phyloP scores from a whole-genome alignment of 1,140 invertebrate species.

The Conopomorpha cramerella region DNA sequence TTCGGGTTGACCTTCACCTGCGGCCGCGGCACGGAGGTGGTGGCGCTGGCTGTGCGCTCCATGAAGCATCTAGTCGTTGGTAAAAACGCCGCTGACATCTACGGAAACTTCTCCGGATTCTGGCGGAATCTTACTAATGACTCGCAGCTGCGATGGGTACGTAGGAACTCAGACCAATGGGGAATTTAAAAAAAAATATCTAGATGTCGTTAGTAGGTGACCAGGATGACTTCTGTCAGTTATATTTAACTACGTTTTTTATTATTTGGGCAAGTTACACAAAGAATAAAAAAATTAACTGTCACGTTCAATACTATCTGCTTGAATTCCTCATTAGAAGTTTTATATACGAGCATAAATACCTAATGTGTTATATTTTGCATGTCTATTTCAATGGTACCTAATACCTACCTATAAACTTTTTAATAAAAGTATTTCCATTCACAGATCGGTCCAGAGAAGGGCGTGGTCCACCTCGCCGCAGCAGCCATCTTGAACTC shows the following conservation, averaged over 20 bases:
- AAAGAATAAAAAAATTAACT: no score
- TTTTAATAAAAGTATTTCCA: slow-evolving; percentile 3
- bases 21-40: slow-evolving; percentile 81
- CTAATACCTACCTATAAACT: background rate
- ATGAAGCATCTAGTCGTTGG: slow-evolving; percentile 72
- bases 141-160: slow-evolving; percentile 88
- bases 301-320: no score
- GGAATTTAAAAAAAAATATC: background rate
- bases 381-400: no score
- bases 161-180: no score
- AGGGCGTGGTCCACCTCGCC: slow-evolving; percentile 87
- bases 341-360: no score
- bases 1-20: slow-evolving; percentile 86
- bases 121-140: slow-evolving; percentile 85
- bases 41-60: slow-evolving; percentile 74
- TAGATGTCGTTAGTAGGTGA: no score
- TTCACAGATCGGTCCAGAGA: slow-evolving; percentile 84
- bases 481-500: slow-evolving; percentile 88
- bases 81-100: slow-evolving; percentile 70
- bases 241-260: no score
- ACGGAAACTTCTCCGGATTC: slow-evolving; percentile 74
- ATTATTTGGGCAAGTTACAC: no score
- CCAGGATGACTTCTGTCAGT: no score
- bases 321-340: no score
- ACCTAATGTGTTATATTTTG: no score